Conservation (phyloP, 2,113 vertebrate species). For the Nothoprocta perdicaria region DNA sequence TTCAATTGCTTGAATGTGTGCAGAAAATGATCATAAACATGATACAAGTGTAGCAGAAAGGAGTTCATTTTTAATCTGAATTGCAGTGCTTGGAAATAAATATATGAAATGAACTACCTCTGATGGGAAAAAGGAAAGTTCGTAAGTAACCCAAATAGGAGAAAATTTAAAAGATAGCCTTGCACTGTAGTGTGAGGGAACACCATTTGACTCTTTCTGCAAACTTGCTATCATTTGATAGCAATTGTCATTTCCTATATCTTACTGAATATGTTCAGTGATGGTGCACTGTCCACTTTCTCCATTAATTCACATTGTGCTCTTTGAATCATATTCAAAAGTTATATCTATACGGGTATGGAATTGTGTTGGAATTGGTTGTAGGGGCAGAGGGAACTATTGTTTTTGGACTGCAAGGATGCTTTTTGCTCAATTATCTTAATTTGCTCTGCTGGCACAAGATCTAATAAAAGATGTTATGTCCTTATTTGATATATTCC, state of each 20-base stretch:
- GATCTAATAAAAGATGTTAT: constrained; percentile 23
- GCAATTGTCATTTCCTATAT: neutral
- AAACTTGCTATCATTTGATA: neutral
- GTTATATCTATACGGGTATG: neutral
- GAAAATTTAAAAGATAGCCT: neutral
- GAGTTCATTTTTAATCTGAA: neutral
- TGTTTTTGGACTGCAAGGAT: constrained; percentile 1
- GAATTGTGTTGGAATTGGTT: neutral
- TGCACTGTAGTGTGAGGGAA: neutral
- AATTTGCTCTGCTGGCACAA: constrained; percentile 40
- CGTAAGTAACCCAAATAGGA: neutral
- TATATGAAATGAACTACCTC: neutral
- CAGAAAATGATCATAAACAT: constrained; percentile 39
- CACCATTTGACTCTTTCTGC: neutral
- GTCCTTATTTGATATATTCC: constrained; percentile 34
- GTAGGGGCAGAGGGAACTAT: neutral
- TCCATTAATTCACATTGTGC: neutral
- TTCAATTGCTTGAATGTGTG: constrained; percentile 34
- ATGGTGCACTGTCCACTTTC: neutral
- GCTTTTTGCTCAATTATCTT: constrained; percentile 40
- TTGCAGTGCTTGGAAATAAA: constrained; percentile 19
- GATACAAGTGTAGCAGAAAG: constrained; percentile 18
- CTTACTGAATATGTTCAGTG: neutral
- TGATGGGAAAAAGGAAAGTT: neutral
- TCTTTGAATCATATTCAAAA: constrained; percentile 16